A percentile compares a stretch with the other conserved stretches of the same genome.
Conservation (phyloP, 2,113 vertebrate species). For the Holacanthus passer region DNA sequence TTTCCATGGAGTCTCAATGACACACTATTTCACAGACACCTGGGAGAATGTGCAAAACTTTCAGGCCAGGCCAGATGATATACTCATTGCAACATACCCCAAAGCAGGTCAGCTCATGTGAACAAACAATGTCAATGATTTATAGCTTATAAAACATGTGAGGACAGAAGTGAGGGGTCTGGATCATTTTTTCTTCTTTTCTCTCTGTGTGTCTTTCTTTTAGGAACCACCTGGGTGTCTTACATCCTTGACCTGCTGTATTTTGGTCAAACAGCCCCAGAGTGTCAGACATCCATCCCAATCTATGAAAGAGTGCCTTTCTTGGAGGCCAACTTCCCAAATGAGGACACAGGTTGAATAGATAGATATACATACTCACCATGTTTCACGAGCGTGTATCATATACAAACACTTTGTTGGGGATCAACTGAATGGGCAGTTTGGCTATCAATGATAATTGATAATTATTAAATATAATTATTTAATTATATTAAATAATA, state of each 20-base stretch:
- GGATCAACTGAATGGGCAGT: too few species aligned
- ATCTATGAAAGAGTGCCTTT: slow-evolving; percentile 84
- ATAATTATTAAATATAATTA: too few species aligned
- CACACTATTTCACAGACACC: slow-evolving; percentile 71
- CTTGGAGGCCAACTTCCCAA: slow-evolving; percentile 70
- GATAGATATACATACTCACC: too few species aligned
- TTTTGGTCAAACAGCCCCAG: slow-evolving; percentile 65
- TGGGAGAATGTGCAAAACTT: slow-evolving; percentile 84
- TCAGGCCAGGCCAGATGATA: slow-evolving; percentile 84
- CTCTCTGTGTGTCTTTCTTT: neutral
- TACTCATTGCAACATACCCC: slow-evolving; percentile 87
- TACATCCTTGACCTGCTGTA: slow-evolving; percentile 84
- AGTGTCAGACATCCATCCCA: slow-evolving; percentile 72
- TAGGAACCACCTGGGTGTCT: slow-evolving; percentile 88
- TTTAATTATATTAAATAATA: too few species aligned
- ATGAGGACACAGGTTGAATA: neutral
- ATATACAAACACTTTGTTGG: too few species aligned
- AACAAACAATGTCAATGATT: neutral
- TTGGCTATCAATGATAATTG: too few species aligned
- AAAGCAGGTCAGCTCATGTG: slow-evolving; percentile 83
- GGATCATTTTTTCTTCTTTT: too few species aligned
- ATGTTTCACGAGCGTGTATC: too few species aligned
- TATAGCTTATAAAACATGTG: neutral
- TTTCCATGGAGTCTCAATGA: slow-evolving; percentile 80
- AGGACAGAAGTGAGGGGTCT: too few species aligned